Percentiles rank a stretch among this genome's conserved stretches.
These are phyloP conservation scores for Drosophila sulfurigaster DNA, from an alignment of 1,140 invertebrate species.

Conservation along the genomic window DNA sequence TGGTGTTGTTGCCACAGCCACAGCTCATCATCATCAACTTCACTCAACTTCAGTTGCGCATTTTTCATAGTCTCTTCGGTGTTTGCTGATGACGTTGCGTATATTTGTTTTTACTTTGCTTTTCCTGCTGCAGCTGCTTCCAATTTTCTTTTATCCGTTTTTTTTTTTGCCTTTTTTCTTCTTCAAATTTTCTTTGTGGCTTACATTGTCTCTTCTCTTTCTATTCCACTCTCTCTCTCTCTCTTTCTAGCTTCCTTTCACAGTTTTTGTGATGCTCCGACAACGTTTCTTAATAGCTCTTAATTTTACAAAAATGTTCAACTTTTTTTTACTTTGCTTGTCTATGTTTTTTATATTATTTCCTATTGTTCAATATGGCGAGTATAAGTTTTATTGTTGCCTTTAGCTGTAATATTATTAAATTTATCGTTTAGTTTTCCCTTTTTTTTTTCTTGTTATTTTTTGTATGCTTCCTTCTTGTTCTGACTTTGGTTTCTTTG, in stretches of 20 bases:
- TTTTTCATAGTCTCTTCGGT: slow-evolving; percentile 83
- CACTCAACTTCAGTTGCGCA: slow-evolving; percentile 80
- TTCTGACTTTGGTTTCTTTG: slow-evolving; percentile 39
- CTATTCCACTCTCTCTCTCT: slow-evolving; percentile 21
- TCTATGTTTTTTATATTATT: slow-evolving; percentile 29
- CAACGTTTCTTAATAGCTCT: slow-evolving; percentile 55
- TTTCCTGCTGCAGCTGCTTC: slow-evolving; percentile 33
- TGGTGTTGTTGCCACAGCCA: slow-evolving; percentile 65
- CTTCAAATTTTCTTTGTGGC: slow-evolving; percentile 36
- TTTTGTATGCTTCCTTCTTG: slow-evolving; percentile 31
- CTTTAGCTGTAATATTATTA: slow-evolving; percentile 59
- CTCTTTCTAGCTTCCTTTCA: slow-evolving; percentile 9
- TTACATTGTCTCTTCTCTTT: slow-evolving; percentile 61
- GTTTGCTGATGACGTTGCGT: slow-evolving; percentile 71
- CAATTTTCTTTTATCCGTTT: slow-evolving; percentile 35
- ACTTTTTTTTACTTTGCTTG: slow-evolving; percentile 22
- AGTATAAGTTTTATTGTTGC: slow-evolving; percentile 81
- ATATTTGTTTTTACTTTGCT: slow-evolving; percentile 58
- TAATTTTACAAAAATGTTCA: slow-evolving; percentile 63
- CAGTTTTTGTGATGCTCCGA: slow-evolving; percentile 13
- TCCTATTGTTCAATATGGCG: slow-evolving; percentile 74
- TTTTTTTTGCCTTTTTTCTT: slow-evolving; percentile 18
- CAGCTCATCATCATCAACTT: slow-evolving; percentile 77
- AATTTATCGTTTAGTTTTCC: slow-evolving; percentile 9
- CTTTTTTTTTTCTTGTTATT: slow-evolving; percentile 24